phyloP scores from a whole-genome alignment of 2,113 vertebrate species.

The Sebastes fasciatus region DNA sequence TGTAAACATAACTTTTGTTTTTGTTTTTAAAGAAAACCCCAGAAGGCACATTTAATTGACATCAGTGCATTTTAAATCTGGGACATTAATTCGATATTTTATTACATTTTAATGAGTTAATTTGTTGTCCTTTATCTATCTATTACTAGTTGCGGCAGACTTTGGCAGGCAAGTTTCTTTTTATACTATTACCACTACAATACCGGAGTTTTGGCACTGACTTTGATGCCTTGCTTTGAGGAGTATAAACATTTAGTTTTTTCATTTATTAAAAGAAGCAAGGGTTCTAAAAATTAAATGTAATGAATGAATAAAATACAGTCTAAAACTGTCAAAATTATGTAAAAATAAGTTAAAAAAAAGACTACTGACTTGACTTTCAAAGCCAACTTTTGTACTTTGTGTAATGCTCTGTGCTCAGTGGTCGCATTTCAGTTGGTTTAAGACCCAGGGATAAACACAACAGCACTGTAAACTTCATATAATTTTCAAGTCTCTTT shows the following conservation, averaged over 20 bases:
- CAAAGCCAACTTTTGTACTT: neutral
- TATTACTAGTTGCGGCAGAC: neutral
- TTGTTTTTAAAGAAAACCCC: neutral
- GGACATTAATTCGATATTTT: neutral
- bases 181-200: neutral
- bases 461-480: no score
- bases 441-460: neutral
- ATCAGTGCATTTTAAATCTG: neutral
- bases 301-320: no score
- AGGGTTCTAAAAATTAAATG: neutral
- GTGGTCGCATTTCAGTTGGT: neutral
- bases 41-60: neutral
- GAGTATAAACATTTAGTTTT: no score
- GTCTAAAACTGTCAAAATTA: neutral
- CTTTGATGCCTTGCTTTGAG: no score
- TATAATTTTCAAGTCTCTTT: neutral
- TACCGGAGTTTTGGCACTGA: neutral
- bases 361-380: neutral
- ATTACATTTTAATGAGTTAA: neutral
- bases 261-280: neutral
- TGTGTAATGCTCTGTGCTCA: neutral
- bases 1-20: neutral
- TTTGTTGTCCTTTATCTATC: neutral
- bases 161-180: neutral
- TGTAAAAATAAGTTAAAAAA: neutral